These are phyloP conservation scores for Lottia scabra DNA, from an alignment of 2,888 invertebrate species.

Conservation along the genomic window DNA sequence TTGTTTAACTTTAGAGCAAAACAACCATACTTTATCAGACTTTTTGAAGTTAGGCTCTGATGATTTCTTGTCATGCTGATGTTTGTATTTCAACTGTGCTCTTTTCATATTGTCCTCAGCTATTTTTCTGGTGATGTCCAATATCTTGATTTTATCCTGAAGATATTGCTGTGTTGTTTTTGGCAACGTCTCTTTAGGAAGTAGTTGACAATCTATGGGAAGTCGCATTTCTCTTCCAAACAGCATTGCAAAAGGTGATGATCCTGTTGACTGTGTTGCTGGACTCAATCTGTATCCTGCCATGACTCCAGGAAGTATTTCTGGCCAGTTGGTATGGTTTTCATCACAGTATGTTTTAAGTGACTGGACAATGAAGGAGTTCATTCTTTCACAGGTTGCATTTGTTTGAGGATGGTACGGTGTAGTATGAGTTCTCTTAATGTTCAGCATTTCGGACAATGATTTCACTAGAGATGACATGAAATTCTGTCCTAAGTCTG, in stretches of 20 bases:
- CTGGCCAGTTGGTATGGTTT: conserved; percentile 7
- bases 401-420: conserved; percentile 16
- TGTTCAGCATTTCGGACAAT: conserved; percentile 10
- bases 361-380: conserved; percentile 8
- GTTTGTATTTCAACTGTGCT: conserved; percentile 7
- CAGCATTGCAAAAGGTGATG: conserved; percentile 15
- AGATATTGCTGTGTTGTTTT: not conserved
- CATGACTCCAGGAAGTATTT: conserved; percentile 13
- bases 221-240: conserved; percentile 13
- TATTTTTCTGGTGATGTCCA: not conserved
- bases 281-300: conserved; percentile 11
- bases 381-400: conserved; percentile 14
- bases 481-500: conserved; percentile 30
- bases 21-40: conserved; percentile 13
- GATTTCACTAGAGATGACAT: no score
- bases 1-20: conserved; percentile 12
- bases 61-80: conserved; percentile 8
- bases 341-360: not conserved
- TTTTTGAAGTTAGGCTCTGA: not conserved
- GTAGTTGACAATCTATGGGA: not conserved
- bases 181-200: conserved; percentile 5
- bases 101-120: conserved; percentile 6
- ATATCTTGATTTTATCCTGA: not conserved
- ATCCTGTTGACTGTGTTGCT: conserved; percentile 9
- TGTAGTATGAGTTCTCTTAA: conserved; percentile 2